Evolutionary conservation across 2,113 vertebrate genomes (phyloP).

Genomic region (Grammomys surdaster): DNA sequence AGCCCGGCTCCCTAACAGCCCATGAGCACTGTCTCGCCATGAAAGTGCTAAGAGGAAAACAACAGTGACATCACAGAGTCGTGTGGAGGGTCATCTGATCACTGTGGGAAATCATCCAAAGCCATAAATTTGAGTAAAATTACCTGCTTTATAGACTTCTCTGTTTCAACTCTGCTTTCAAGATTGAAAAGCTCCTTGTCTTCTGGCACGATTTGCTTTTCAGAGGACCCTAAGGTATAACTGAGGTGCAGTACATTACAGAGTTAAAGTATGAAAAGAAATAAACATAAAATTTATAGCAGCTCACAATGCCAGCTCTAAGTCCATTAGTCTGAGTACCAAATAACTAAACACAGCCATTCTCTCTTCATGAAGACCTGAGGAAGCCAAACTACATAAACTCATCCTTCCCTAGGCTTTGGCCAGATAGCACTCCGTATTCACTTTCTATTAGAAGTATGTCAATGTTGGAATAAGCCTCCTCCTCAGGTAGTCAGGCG

Average conservation of each 20-base stretch:
- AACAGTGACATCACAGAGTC: not conserved
- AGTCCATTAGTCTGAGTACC: not conserved
- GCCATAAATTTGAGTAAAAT: constrained; percentile 50
- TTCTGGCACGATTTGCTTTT: constrained; percentile 80
- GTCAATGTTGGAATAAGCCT: not conserved
- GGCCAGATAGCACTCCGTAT: not conserved
- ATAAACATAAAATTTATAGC: not conserved
- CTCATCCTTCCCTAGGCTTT: not conserved
- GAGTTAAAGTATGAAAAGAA: constrained; percentile 1
- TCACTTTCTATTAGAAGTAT: not conserved
- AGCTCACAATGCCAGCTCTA: not conserved
- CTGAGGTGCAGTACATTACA: constrained; percentile 71
- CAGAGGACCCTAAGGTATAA: constrained; percentile 86
- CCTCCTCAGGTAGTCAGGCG: not conserved
- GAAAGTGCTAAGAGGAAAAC: not conserved
- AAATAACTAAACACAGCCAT: not conserved
- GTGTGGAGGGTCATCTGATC: not conserved
- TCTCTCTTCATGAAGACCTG: not conserved
- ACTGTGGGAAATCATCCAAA: not conserved
- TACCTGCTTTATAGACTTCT: constrained; percentile 85
- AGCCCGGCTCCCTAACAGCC: not conserved
- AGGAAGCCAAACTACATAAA: not conserved
- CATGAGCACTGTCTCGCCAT: not conserved
- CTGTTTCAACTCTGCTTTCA: constrained; percentile 83
- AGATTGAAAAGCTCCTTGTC: constrained; percentile 86